These are phyloP conservation scores for Drosophila virilis DNA, from an alignment of 1,140 invertebrate genomes.

Conservation along the genomic window DNA sequence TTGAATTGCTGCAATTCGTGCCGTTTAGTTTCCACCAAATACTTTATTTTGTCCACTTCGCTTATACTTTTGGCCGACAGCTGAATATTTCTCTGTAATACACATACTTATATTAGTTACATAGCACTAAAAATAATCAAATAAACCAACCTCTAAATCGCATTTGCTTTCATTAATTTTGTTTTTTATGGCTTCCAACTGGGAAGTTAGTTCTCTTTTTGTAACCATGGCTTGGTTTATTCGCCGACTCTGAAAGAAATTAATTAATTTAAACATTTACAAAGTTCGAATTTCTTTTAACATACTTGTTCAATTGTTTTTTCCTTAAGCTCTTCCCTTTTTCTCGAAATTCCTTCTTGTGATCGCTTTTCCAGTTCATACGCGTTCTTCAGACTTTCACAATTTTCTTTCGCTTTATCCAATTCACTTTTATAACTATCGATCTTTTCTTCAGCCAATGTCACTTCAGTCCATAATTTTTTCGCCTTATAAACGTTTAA, in stretches of 20 bases:
- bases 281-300: background rate
- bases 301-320: conserved; percentile 45
- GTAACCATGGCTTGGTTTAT: conserved; percentile 17
- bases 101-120: background rate
- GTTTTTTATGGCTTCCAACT: conserved; percentile 55
- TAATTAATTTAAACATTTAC: background rate
- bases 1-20: conserved; percentile 46
- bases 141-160: conserved; percentile 45
- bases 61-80: conserved; percentile 21
- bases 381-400: conserved; percentile 19
- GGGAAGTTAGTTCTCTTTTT: conserved; percentile 21
- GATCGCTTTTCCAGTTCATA: conserved; percentile 9
- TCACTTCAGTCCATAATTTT: conserved; percentile 56
- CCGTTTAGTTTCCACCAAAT: conserved; percentile 46
- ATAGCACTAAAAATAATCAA: background rate
- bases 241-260: conserved; percentile 32
- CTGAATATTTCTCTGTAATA: conserved; percentile 51
- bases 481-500: conserved; percentile 57
- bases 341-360: conserved; percentile 35
- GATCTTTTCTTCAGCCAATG: conserved; percentile 36
- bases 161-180: conserved; percentile 49
- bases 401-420: conserved; percentile 24
- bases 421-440: conserved; percentile 23
- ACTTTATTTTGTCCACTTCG: conserved; percentile 41
- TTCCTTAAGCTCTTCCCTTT: conserved; percentile 22